phyloP scores from a whole-genome alignment of 1,140 invertebrate genomes.

The Pseudobourletiella spinata region DNA sequence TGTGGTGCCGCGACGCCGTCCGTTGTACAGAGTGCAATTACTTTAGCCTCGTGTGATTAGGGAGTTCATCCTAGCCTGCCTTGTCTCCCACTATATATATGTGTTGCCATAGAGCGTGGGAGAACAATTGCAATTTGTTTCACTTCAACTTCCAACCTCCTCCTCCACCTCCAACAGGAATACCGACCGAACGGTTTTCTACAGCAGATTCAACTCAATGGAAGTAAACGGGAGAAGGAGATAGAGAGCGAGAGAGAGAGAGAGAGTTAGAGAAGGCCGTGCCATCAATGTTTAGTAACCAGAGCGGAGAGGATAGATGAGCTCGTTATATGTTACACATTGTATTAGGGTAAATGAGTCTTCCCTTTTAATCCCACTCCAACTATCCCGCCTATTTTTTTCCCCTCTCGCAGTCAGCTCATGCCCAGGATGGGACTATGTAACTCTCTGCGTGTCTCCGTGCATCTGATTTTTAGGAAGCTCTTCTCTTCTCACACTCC shows the following conservation, averaged over 20 bases:
- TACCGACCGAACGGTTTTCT: too few relatives aligned
- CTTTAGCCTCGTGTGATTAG: not conserved
- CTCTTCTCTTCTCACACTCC: too few relatives aligned
- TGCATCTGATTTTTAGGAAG: too few relatives aligned
- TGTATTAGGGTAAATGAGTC: slow-evolving; percentile 19
- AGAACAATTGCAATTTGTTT: slow-evolving; percentile 3
- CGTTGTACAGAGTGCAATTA: too few relatives aligned
- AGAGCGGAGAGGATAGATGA: slow-evolving; percentile 23
- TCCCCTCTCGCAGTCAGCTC: too few relatives aligned
- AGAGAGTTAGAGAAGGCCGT: slow-evolving; percentile 11
- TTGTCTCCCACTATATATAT: too few relatives aligned
- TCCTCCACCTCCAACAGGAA: too few relatives aligned
- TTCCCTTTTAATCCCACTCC: slow-evolving; percentile 16
- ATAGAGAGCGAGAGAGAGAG: slow-evolving; percentile 10
- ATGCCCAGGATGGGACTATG: too few relatives aligned
- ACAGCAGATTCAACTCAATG: too few relatives aligned
- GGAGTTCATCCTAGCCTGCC: not conserved
- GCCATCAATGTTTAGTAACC: slow-evolving; percentile 18
- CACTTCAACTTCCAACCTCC: too few relatives aligned
- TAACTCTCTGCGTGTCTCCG: too few relatives aligned
- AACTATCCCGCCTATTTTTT: not conserved
- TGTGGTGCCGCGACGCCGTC: too few relatives aligned
- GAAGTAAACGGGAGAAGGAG: not conserved
- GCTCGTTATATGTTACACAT: slow-evolving; percentile 3
- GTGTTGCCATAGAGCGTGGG: not conserved